Evolutionary conservation across 2,113 vertebrate species (phyloP).

Genomic region (Plecotus auritus): DNA sequence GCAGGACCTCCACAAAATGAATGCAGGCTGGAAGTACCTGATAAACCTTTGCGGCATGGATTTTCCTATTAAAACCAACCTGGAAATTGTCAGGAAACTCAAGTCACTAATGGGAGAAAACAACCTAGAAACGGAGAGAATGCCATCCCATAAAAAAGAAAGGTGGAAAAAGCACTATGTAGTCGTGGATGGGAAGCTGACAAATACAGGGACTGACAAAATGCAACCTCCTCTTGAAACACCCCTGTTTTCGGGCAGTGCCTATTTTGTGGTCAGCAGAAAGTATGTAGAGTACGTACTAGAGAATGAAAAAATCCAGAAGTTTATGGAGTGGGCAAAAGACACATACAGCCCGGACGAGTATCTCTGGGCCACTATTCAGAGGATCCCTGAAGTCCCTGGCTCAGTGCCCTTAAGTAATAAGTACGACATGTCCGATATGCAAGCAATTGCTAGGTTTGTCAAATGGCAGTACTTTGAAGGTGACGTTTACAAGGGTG

Average conservation of each 20-base stretch:
- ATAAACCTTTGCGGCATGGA: conserved; percentile 95
- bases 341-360: conserved; percentile 94
- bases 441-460: conserved; percentile 85
- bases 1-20: conserved; percentile 85
- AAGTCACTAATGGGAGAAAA: conserved; percentile 85
- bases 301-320: conserved; percentile 77
- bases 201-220: conserved; percentile 79
- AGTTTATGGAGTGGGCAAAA: conserved; percentile 88
- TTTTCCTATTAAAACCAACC: conserved; percentile 94
- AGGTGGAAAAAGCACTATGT: conserved; percentile 80
- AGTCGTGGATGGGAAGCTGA: conserved; percentile 81
- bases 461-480: conserved; percentile 91
- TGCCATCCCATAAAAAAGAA: conserved; percentile 81
- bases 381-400: conserved; percentile 87
- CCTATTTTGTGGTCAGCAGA: conserved; percentile 89
- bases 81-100: conserved; percentile 89
- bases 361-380: conserved; percentile 92
- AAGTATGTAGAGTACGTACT: conserved; percentile 84
- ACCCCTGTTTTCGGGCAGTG: conserved; percentile 88
- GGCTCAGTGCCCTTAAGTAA: conserved; percentile 81
- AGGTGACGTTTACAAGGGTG: conserved; percentile 79
- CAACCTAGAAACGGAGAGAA: conserved; percentile 88
- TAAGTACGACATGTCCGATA: conserved; percentile 88
- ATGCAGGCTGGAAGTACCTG: conserved; percentile 89
- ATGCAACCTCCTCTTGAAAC: conserved; percentile 81